Percentiles rank a stretch among this genome's conserved stretches.
phyloP scores from a whole-genome alignment of 2,797 vertebrate species.

The Ceryle rudis region DNA sequence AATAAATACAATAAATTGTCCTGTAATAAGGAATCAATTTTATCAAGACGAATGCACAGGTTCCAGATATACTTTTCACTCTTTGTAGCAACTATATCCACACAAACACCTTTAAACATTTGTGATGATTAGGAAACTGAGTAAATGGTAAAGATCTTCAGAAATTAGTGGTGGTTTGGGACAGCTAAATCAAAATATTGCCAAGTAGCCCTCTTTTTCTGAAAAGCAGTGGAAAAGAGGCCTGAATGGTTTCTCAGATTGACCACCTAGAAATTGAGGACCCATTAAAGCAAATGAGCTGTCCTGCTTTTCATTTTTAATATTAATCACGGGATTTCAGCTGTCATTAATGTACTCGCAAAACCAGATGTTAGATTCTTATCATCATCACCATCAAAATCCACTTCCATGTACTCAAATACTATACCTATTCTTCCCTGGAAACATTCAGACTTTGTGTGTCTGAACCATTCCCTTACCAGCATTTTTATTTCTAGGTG shows the following conservation, averaged over 20 bases:
- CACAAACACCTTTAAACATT: not conserved
- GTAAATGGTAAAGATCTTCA: not conserved
- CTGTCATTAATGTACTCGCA: not conserved
- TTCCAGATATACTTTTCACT: not conserved
- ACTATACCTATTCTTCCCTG: not conserved
- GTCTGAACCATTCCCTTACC: conserved; percentile 49
- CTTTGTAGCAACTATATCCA: not conserved
- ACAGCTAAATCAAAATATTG: not conserved
- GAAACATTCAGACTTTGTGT: conserved; percentile 34
- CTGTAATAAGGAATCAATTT: not conserved
- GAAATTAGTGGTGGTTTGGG: not conserved
- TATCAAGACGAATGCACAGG: not conserved
- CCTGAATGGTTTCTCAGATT: not conserved
- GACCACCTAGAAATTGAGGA: not conserved
- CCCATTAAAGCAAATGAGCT: not conserved
- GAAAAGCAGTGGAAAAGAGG: not conserved
- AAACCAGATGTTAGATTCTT: conserved; percentile 18
- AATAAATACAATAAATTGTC: not conserved
- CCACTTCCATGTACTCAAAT: conserved; percentile 9
- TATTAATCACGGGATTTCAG: conserved; percentile 2
- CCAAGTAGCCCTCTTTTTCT: not conserved
- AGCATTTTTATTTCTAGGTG: conserved; percentile 60
- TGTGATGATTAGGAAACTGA: not conserved
- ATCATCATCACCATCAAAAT: not conserved
- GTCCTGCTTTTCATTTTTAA: conserved; percentile 4